A percentile compares a stretch with the other conserved stretches of the same genome.
Conservation (phyloP, 2,113 vertebrate species). For the Oriolus oriolus region DNA sequence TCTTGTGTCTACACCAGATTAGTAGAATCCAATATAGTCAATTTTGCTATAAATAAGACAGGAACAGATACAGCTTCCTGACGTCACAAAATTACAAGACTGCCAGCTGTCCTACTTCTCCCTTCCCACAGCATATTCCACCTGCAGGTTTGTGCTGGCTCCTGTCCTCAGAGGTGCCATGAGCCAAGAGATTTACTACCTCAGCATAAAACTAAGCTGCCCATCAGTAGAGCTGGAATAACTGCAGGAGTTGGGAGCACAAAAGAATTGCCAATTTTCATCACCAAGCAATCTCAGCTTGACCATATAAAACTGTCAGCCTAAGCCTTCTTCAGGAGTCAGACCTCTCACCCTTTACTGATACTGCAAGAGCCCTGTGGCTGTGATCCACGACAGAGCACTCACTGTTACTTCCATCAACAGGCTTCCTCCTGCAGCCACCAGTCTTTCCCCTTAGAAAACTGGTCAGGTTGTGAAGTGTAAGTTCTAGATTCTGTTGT, state of each 20-base stretch:
- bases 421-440: not conserved
- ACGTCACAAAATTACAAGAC: not conserved
- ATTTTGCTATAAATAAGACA: not conserved
- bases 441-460: not conserved
- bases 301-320: not conserved
- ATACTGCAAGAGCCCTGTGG: not conserved
- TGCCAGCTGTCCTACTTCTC: not conserved
- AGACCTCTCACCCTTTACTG: not conserved
- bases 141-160: not conserved
- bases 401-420: not conserved
- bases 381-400: not conserved
- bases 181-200: not conserved
- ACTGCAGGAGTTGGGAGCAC: not conserved
- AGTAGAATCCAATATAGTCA: not conserved
- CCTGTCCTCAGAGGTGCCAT: not conserved
- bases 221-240: not conserved
- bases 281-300: not conserved
- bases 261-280: not conserved
- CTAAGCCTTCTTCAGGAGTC: not conserved
- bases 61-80: not conserved
- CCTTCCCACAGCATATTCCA: not conserved
- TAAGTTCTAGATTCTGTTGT: not conserved
- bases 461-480: fast-evolving
- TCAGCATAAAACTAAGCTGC: not conserved
- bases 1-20: not conserved